Base-by-base conservation (phyloP, 2,113 vertebrate genomes). In the Corydoras maculifer region DNA sequence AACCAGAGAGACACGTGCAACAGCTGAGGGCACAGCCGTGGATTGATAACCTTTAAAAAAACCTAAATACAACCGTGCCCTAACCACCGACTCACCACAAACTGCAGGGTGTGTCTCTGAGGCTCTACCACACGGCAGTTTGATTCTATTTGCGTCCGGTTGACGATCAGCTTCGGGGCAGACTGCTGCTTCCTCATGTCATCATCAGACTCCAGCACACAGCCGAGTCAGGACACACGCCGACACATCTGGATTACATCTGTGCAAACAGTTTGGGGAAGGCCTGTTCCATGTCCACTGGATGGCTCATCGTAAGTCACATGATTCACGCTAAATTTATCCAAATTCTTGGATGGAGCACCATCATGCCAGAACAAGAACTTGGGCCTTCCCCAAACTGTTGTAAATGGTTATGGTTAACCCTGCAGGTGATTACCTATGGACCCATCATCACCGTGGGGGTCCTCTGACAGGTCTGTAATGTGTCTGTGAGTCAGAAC, bases 41-140 rank as follows among this genome's bases (percentile, higher is more conserved):
- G 65, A 72, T 54, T 72, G 70, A 81, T 76, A 75, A 83, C 78
- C 78, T 74, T 49, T 79, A 80, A 25, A 25, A 25, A 86, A 83
- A 82, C 59, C 30, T 62, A 70, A 72, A 72, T 64, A 67, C 67
- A 85, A 83, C 79, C 80, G 84, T 82, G 80, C 79, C 77, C 82
- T 85, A 83, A 82, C 81, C 78, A 75, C 79, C 76, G 82, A 83
- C 76, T 81, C 77, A 86, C 88, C 88, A 87, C 87, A 86, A 88
- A 90, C 85, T 90, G 85, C 81, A 87, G 88, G 88, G 88, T 90
- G 88, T 81, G 86, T 79, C 84, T 76, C 72, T 61, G 77, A 83
- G 81, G 78, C 80, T 78, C 84, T 72, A 79, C 84, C 81, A 81
- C 82, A 80, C 62, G 62, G 80, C 82, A 82, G 81, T 81, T 75